phyloP scores from a whole-genome alignment of 2,888 invertebrate genomes.

The Pandemis cinnamomeana region DNA sequence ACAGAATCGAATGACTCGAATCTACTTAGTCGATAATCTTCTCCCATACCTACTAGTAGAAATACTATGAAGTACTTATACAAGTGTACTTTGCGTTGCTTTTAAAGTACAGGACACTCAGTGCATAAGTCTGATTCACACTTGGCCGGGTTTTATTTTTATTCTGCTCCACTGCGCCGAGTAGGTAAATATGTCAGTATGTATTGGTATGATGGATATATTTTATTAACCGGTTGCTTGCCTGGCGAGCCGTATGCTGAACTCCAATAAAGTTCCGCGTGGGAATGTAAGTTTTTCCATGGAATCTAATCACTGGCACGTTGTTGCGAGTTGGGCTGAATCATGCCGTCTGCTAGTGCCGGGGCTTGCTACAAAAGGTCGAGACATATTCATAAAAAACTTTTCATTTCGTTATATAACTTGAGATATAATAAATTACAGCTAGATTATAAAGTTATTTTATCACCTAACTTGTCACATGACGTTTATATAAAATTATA shows the following conservation, averaged over 20 bases:
- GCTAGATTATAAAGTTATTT: too few species aligned
- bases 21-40: too few species aligned
- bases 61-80: too few species aligned
- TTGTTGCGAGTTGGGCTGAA: constrained; percentile 16
- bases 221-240: background rate
- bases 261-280: constrained; percentile 27
- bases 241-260: background rate
- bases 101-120: too few species aligned
- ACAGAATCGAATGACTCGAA: too few species aligned
- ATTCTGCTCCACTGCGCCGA: background rate
- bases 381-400: background rate
- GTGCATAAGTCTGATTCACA: too few species aligned
- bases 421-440: background rate
- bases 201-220: background rate
- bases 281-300: constrained; percentile 30
- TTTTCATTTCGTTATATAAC: background rate
- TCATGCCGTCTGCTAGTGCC: constrained; percentile 2
- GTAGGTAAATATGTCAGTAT: background rate
- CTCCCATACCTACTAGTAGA: too few species aligned
- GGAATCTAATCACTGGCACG: constrained; percentile 31
- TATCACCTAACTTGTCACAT: too few species aligned
- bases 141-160: background rate
- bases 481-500: too few species aligned
- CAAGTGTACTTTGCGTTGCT: too few species aligned
- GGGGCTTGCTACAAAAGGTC: background rate